phyloP scores from a whole-genome alignment of 2,113 vertebrate genomes.

The Genyomyrus donnyi region DNA sequence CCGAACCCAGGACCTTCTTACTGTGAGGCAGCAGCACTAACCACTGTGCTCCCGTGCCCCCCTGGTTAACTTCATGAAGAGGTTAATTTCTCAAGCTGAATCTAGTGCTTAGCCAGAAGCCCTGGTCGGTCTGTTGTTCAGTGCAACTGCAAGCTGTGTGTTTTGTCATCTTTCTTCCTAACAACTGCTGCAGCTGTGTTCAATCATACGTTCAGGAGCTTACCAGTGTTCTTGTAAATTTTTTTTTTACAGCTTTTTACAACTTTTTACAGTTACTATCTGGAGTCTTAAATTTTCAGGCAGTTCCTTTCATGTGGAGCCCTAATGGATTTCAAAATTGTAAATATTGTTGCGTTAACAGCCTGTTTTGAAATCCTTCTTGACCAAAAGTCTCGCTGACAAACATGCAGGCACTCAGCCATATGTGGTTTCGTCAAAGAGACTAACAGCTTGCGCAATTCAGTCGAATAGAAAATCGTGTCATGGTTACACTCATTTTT shows the following conservation, averaged over 20 bases:
- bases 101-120: not conserved
- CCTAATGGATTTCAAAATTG: not conserved
- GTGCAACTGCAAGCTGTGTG: not conserved
- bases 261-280: not conserved
- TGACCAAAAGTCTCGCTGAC: not conserved
- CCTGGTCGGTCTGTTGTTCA: not conserved
- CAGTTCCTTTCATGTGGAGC: not conserved
- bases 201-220: not conserved
- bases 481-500: not conserved
- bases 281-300: not conserved
- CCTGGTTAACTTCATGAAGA: not conserved
- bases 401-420: not conserved
- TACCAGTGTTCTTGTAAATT: not conserved
- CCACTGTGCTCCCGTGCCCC: not conserved
- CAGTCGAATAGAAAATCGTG: not conserved
- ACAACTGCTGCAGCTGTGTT: not conserved
- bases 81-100: not conserved
- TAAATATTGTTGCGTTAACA: not conserved
- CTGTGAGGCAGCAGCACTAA: too few species aligned
- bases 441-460: not conserved
- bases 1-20: too few species aligned
- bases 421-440: not conserved
- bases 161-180: not conserved
- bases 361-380: not conserved
- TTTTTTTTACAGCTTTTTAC: not conserved